phyloP scores from a whole-genome alignment of 2,797 vertebrate genomes.

The Lutra lutra region DNA sequence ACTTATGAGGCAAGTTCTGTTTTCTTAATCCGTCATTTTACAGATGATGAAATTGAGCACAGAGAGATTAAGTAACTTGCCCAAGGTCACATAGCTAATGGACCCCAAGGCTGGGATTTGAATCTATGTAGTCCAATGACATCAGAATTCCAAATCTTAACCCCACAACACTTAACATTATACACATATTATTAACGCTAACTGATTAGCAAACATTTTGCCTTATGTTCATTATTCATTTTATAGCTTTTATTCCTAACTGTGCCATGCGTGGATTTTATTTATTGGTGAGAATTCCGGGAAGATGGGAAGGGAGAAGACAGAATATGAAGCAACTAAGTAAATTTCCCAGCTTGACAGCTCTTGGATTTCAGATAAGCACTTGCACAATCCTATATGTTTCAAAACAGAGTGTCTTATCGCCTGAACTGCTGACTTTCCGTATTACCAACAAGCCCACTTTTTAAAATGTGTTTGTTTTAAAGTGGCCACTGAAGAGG shows the following conservation, averaged over 20 bases:
- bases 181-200: not conserved
- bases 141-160: not conserved
- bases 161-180: not conserved
- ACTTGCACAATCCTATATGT: conserved; percentile 35
- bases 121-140: not conserved
- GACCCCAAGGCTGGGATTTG: not conserved
- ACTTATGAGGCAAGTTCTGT: not conserved
- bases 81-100: not conserved
- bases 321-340: not conserved
- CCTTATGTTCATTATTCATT: not conserved
- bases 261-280: not conserved
- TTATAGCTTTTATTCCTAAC: not conserved
- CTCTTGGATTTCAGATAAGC: conserved; percentile 26
- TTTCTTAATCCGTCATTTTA: not conserved
- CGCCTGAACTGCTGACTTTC: not conserved
- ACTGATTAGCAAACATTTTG: not conserved
- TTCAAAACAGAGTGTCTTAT: conserved; percentile 25
- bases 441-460: not conserved
- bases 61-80: not conserved
- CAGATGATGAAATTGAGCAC: not conserved
- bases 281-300: not conserved
- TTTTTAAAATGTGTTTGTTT: conserved; percentile 59
- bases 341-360: not conserved
- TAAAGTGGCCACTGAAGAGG: not conserved
- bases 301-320: not conserved